These are phyloP conservation scores for Nothura maculosa DNA, from an alignment of 2,797 vertebrate genomes.

Conservation along the genomic window DNA sequence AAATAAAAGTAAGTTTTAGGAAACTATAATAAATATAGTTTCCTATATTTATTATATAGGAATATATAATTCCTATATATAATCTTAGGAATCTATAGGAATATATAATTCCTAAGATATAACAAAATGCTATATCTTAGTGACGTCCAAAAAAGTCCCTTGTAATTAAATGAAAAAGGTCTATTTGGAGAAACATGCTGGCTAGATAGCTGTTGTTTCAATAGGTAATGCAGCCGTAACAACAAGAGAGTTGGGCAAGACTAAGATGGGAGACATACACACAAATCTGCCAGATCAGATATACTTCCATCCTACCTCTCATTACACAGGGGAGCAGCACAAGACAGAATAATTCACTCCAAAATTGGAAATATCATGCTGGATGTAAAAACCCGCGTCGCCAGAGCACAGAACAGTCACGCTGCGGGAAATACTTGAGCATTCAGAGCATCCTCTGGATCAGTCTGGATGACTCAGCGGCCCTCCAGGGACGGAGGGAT, in stretches of 20 bases:
- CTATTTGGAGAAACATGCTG: not conserved
- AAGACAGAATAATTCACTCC: not conserved
- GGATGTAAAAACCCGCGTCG: not conserved
- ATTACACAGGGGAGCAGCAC: not conserved
- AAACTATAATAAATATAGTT: not conserved
- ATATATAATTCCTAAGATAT: too few species aligned
- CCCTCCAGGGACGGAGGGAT: not conserved
- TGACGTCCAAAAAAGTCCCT: not conserved
- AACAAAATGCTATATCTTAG: not conserved
- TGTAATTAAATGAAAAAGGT: not conserved
- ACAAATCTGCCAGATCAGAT: not conserved
- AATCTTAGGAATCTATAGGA: too few species aligned
- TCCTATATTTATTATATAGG: too few species aligned
- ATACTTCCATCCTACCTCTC: not conserved
- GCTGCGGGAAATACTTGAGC: not conserved
- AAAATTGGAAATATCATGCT: not conserved
- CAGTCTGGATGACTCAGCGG: accelerated
- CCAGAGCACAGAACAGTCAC: not conserved
- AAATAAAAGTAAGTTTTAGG: not conserved
- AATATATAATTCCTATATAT: too few species aligned
- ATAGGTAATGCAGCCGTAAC: not conserved
- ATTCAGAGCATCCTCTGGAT: accelerated
- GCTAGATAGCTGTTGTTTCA: not conserved
- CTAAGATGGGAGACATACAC: not conserved
- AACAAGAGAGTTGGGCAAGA: not conserved